Evolutionary conservation across 1,140 invertebrate species (phyloP), one percentile per base, ranked within the genome.

Genomic region (Temnothorax curvispinosus): DNA sequence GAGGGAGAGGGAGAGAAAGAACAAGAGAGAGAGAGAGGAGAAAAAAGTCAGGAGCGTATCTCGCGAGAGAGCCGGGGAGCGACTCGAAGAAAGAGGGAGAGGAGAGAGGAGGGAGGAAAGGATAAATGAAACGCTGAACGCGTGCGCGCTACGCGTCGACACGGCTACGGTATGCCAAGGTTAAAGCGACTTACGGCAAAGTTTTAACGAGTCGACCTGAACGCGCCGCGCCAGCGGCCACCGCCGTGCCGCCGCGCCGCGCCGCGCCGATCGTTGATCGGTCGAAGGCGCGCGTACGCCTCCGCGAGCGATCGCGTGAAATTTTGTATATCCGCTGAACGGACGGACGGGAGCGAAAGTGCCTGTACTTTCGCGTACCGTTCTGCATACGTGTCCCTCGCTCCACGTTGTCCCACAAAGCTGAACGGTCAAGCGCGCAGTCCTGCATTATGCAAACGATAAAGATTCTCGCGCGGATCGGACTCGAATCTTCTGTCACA

Each of bases 101-200:
- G 18, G 7, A 4, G 9, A 5, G 41, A 35, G 65, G 35, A 27
- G 15, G 6, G 21, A 50, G 65, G 21, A 69, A 60, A 41, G 81
- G 81, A 65, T 65, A 85, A 85, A 85, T 85, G 58, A 64, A 76
- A 85, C 82, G 52, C 54, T 56, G 58, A 78, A 85, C 60, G 74
- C 50, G 82, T 69, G 82, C 54, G 82, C 54, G 52, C 80, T 82
- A 82, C 67, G 54, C 69, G 69, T 74, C 69, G 80, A 84, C 54
- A 74, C 41, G 80, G 80, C 74, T 85, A 60, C 74, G 82, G 82
- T 85, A 85, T 85, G 82, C 82, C 82, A 85, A 85, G 82, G 82
- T 85, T 85, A 77, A 78, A 85, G 58, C 82, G 60, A 85, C 82
- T 64, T 85, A 77, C 80, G 18, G 74, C 81, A 65, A 85, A 64